These are phyloP conservation scores for Drosophila trapezifrons DNA, from an alignment of 1,140 invertebrate genomes.

Conservation along the genomic window DNA sequence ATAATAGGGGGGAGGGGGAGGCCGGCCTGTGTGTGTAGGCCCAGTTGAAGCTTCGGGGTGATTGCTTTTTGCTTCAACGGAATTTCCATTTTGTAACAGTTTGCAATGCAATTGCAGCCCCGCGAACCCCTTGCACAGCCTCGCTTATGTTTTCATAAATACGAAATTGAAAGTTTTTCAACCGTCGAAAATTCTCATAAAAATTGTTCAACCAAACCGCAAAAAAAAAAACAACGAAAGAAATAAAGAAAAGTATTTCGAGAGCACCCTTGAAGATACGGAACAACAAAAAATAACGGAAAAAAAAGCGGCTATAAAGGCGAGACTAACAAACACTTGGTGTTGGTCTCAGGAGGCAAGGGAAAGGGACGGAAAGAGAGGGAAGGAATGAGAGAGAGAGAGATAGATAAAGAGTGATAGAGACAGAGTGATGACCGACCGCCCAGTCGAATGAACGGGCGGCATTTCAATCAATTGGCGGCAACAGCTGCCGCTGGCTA, in stretches of 20 bases:
- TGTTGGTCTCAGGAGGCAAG: not conserved
- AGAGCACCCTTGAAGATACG: constrained; percentile 69
- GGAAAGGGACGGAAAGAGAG: not conserved
- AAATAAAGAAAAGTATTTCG: constrained; percentile 55
- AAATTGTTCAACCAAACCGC: constrained; percentile 74
- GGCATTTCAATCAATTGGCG: constrained; percentile 56
- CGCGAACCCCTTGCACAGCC: not conserved
- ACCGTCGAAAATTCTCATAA: constrained; percentile 76
- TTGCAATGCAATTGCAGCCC: constrained; percentile 53
- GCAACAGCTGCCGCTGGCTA: constrained; percentile 52
- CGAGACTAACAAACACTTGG: constrained; percentile 26
- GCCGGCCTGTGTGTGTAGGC: constrained; percentile 8
- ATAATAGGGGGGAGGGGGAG: constrained; percentile 1
- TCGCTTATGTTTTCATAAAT: constrained; percentile 71
- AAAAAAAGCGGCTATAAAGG: constrained; percentile 32
- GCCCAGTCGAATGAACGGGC: constrained; percentile 56
- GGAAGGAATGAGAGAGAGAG: not conserved
- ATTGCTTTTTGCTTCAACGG: constrained; percentile 72
- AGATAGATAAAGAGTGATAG: too few relatives aligned
- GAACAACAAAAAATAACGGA: constrained; percentile 38
- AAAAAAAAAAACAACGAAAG: constrained; percentile 25
- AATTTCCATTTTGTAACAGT: constrained; percentile 79
- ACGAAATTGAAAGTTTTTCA: constrained; percentile 79
- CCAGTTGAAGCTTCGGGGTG: constrained; percentile 39
- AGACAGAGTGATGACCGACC: constrained; percentile 40